phyloP scores from a whole-genome alignment of 2,797 vertebrate species.

The Poeciliopsis turneri region DNA sequence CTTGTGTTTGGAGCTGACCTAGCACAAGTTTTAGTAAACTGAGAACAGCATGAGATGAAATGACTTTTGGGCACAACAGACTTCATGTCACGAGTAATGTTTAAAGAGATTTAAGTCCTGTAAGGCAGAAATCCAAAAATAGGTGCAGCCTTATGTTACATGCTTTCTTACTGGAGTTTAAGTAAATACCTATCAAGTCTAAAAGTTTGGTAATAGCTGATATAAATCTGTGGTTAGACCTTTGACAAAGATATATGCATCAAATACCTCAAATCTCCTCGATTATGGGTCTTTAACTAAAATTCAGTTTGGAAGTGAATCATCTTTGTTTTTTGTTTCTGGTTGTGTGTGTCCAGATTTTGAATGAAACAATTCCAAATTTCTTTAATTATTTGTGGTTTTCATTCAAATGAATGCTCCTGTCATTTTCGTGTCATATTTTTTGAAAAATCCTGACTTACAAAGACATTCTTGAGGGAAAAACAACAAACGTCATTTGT shows the following conservation, averaged over 20 bases:
- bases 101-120: constrained; percentile 2
- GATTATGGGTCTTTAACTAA: background rate
- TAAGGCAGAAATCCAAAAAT: constrained; percentile 9
- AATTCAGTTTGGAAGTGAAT: background rate
- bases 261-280: background rate
- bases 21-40: constrained; percentile 88
- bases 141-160: constrained; percentile 4
- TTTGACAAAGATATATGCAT: background rate
- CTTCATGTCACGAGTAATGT: constrained; percentile 22
- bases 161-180: background rate
- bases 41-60: constrained; percentile 51
- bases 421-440: background rate
- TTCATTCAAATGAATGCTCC: background rate
- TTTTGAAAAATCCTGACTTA: background rate
- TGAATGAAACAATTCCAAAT: background rate
- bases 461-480: constrained; percentile 15
- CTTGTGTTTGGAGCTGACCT: constrained; percentile 93
- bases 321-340: background rate
- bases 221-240: background rate
- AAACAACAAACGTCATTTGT: constrained; percentile 66
- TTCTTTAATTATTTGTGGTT: background rate
- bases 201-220: background rate
- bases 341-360: background rate
- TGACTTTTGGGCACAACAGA: constrained; percentile 35
- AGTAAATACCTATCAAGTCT: background rate